Evolutionary conservation across 1,140 invertebrate species (phyloP).

Genomic region (Drosophila nasuta): DNA sequence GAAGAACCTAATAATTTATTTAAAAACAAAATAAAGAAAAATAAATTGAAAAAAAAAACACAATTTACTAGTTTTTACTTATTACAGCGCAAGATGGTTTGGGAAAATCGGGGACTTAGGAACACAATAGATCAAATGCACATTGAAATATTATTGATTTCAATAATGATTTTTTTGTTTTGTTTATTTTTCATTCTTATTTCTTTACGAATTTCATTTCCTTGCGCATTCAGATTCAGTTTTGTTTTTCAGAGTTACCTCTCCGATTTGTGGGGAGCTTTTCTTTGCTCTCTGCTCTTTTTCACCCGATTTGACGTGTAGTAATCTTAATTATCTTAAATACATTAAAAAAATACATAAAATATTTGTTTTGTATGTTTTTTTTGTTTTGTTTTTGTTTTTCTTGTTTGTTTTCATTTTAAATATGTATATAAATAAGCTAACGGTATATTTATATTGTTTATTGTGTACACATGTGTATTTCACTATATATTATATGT

Average conservation of each 20-base stretch:
- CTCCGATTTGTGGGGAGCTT: slow-evolving; percentile 13
- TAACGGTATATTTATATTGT: slow-evolving; percentile 80
- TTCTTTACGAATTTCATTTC: slow-evolving; percentile 65
- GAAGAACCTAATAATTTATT: slow-evolving; percentile 84
- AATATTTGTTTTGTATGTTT: slow-evolving; percentile 67
- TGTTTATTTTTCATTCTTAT: slow-evolving; percentile 44
- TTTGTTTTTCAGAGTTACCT: slow-evolving; percentile 36
- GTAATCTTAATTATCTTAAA: slow-evolving; percentile 79
- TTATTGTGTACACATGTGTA: slow-evolving; percentile 56
- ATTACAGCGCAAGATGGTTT: not conserved
- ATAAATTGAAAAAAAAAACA: slow-evolving; percentile 42
- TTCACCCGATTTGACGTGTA: slow-evolving; percentile 32
- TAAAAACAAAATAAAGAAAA: slow-evolving; percentile 77
- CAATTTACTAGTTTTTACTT: slow-evolving; percentile 7
- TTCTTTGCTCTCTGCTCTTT: slow-evolving; percentile 14
- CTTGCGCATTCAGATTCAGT: slow-evolving; percentile 62
- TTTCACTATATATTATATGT: slow-evolving; percentile 52
- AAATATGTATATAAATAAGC: slow-evolving; percentile 79
- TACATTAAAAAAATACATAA: slow-evolving; percentile 83
- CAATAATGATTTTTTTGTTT: slow-evolving; percentile 29
- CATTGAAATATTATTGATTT: slow-evolving; percentile 3
- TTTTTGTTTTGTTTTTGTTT: slow-evolving; percentile 51
- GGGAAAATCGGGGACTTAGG: not conserved
- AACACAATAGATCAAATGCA: not conserved
- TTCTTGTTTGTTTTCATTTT: slow-evolving; percentile 46